phyloP scores from a whole-genome alignment of 2,888 invertebrate species.

The Clunio marinus region DNA sequence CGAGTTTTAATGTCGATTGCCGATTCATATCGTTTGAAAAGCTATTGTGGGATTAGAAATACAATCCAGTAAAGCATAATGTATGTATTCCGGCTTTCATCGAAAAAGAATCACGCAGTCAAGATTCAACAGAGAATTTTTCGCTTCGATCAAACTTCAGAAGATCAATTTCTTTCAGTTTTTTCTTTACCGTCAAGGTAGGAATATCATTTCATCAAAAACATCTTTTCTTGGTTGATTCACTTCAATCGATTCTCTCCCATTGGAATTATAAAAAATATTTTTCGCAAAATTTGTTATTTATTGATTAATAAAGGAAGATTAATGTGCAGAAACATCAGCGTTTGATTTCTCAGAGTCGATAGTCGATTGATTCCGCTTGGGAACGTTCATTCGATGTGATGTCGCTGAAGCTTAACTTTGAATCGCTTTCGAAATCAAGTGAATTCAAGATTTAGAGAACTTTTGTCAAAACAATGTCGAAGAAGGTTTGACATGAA shows the following conservation, averaged over 20 bases:
- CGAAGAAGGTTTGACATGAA: not conserved
- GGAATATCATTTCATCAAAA: slow-evolving; percentile 9
- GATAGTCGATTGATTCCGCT: not conserved
- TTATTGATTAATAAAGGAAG: slow-evolving; percentile 13
- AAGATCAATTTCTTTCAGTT: not conserved
- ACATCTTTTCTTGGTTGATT: not conserved
- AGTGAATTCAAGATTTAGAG: slow-evolving; percentile 4
- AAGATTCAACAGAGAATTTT: slow-evolving; percentile 1
- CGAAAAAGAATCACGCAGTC: slow-evolving; percentile 18
- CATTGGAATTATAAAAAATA: not conserved
- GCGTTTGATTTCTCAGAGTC: slow-evolving; percentile 11
- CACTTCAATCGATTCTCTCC: no score
- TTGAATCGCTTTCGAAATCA: not conserved
- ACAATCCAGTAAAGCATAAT: not conserved
- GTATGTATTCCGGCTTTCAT: slow-evolving; percentile 17
- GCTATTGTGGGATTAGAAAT: slow-evolving; percentile 7
- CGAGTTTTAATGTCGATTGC: not conserved
- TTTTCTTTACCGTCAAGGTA: not conserved
- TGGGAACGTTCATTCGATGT: not conserved
- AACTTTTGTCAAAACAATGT: slow-evolving; percentile 13
- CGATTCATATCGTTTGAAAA: not conserved
- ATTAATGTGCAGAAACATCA: slow-evolving; percentile 9
- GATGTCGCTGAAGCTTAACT: not conserved
- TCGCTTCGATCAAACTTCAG: not conserved
- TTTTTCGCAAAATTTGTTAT: slow-evolving; percentile 2